phyloP scores from a whole-genome alignment of 2,888 invertebrate species.

The Cyclophora albipunctata region DNA sequence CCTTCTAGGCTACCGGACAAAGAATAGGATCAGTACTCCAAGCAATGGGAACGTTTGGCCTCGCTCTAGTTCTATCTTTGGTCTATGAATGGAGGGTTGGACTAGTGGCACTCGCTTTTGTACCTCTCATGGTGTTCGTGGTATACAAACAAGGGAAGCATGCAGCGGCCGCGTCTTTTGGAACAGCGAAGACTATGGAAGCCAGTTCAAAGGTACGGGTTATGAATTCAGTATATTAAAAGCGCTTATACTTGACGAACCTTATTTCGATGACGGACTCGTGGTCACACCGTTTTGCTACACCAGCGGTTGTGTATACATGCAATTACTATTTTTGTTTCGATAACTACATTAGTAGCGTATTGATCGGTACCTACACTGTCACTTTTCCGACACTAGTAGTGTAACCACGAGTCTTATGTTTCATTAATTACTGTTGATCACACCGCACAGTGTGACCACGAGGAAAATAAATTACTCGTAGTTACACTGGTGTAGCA shows the following conservation, averaged over 20 bases:
- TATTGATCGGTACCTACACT: no score
- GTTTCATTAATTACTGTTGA: no score
- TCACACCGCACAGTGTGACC: no score
- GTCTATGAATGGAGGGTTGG: slow-evolving; percentile 86
- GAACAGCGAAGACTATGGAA: slow-evolving; percentile 81
- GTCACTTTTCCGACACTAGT: no score
- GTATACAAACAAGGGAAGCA: slow-evolving; percentile 81
- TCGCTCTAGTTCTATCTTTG: slow-evolving; percentile 80
- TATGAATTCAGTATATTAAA: neutral
- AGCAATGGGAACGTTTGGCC: slow-evolving; percentile 79
- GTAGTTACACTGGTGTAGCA: no score
- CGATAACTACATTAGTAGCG: no score
- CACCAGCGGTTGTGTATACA: no score
- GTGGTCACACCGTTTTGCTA: no score
- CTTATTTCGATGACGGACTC: no score
- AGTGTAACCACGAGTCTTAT: no score
- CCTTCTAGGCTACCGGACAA: slow-evolving; percentile 83
- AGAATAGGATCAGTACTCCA: slow-evolving; percentile 85
- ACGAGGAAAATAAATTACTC: no score
- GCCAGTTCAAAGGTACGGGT: slow-evolving; percentile 79
- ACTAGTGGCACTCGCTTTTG: slow-evolving; percentile 81
- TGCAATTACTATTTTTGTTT: no score
- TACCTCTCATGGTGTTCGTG: slow-evolving; percentile 81
- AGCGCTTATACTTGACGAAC: neutral
- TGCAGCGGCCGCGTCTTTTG: slow-evolving; percentile 79